Base-by-base conservation (phyloP, 2,797 vertebrate genomes). In the Sarcoramphus papa region DNA sequence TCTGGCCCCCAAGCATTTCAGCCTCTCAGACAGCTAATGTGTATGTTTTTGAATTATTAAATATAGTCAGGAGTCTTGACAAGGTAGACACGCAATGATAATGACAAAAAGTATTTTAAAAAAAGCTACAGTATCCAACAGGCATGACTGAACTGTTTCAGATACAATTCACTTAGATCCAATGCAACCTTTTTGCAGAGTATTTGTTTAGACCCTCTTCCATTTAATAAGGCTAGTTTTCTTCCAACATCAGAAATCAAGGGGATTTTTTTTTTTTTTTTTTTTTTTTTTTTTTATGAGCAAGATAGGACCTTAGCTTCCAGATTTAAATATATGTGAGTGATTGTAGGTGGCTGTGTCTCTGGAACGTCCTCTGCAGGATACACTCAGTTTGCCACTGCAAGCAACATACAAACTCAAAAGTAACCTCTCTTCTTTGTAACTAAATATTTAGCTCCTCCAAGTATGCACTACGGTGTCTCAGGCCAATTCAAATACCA, bases 301-400 rank as follows among this genome's bases (percentile, higher is more conserved):
- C 40, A 67, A 7, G 6, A 7, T 2, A 28, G 53, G 37, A 16
- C 37, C 45, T 14, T 4, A 15, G 68, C 37, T 56, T 70, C 69
- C 53, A 43, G 50, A 30, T 40, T 47, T 30, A 25, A 67, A 19
- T 1, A 7, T 3, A 19, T 0, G 10, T 3, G n/a, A 59, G 41
- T 25, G 76, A 19, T 0, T 10, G 51, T 8, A 30, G 40, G 70
- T 33, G 43, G 40, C 43, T 10, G 64, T 5, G 17, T 33, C 73
- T 68, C 41, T 10, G 11, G 69, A 62, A 48, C 11, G 10, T 17
- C 64, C 90, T 75, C 53, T 3, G 79, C 35, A 54, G 77, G 57
- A 77, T 14, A 31, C 73, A 1, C 57, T 60, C 64, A 0, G 8
- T 13, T 62, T 21, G 76, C 17, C 78, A 6, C 59, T 3, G 27